These are phyloP conservation scores for Microtus oregoni DNA, from an alignment of 2,113 vertebrate species.

Conservation along the genomic window DNA sequence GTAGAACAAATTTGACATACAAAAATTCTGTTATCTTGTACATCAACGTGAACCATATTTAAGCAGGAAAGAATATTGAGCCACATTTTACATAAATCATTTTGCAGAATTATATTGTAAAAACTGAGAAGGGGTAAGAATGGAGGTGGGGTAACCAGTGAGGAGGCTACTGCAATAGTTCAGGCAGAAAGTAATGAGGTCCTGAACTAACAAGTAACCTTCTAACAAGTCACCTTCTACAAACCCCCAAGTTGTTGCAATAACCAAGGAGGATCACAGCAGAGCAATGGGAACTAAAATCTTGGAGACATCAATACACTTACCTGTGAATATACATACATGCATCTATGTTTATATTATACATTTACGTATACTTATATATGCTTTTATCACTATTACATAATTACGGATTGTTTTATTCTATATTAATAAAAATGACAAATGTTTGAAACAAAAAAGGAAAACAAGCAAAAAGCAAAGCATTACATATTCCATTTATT, in stretches of 20 bases:
- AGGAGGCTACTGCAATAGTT: conserved; percentile 62
- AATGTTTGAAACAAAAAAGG: conserved; percentile 33
- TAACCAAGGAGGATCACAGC: conserved; percentile 41
- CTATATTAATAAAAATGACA: conserved; percentile 43
- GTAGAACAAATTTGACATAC: background rate
- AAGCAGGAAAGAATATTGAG: conserved; percentile 12
- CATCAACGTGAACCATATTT: background rate
- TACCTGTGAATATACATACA: background rate
- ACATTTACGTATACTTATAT: background rate
- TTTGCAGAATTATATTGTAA: background rate
- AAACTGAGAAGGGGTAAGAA: conserved; percentile 13
- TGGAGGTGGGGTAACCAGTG: conserved; percentile 60
- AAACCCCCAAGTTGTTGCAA: background rate
- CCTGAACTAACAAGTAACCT: conserved; percentile 69
- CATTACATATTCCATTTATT: conserved; percentile 15
- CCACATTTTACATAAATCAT: conserved; percentile 26
- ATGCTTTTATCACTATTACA: background rate
- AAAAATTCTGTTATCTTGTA: conserved; percentile 39
- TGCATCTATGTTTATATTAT: background rate
- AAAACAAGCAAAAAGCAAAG: conserved; percentile 48
- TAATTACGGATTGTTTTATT: background rate
- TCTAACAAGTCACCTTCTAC: conserved; percentile 67
- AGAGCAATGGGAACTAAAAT: background rate
- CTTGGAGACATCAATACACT: background rate
- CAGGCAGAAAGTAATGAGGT: conserved; percentile 60